These are phyloP conservation scores for Dinoponera quadriceps DNA, from an alignment of 1,140 invertebrate genomes.

Conservation along the genomic window DNA sequence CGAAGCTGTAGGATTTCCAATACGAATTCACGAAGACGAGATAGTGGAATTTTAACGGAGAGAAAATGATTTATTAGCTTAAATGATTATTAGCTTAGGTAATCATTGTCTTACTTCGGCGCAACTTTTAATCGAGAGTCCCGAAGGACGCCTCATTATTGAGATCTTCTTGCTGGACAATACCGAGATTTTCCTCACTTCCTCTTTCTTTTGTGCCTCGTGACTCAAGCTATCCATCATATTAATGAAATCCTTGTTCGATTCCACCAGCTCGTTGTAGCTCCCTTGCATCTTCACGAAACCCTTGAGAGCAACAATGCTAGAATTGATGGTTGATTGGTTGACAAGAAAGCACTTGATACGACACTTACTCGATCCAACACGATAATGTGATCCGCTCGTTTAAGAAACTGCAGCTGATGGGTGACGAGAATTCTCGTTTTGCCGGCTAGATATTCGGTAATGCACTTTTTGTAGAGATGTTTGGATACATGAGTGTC, in stretches of 20 bases:
- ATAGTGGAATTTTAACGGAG: too few species aligned
- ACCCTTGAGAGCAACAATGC: constrained; percentile 82
- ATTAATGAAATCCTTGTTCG: constrained; percentile 86
- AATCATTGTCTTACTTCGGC: neutral
- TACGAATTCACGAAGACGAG: neutral
- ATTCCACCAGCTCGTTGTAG: constrained; percentile 85
- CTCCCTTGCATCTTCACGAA: constrained; percentile 86
- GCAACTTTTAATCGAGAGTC: constrained; percentile 9
- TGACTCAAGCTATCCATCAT: constrained; percentile 70
- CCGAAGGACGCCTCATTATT: neutral
- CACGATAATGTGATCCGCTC: constrained; percentile 91
- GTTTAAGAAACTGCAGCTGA: constrained; percentile 92
- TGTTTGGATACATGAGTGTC: constrained; percentile 89
- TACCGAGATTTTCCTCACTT: constrained; percentile 23
- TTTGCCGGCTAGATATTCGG: constrained; percentile 86
- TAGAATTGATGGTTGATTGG: neutral
- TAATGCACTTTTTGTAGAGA: constrained; percentile 89
- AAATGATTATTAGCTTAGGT: neutral
- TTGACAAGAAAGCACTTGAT: neutral
- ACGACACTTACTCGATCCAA: constrained; percentile 89
- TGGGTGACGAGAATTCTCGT: constrained; percentile 93
- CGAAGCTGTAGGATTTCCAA: too few species aligned
- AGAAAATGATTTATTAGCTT: too few species aligned
- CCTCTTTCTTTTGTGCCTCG: constrained; percentile 78
- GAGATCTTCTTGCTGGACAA: constrained; percentile 6